Evolutionary conservation across 2,797 vertebrate genomes (phyloP).

Genomic region (Percopsis omiscomaycus): DNA sequence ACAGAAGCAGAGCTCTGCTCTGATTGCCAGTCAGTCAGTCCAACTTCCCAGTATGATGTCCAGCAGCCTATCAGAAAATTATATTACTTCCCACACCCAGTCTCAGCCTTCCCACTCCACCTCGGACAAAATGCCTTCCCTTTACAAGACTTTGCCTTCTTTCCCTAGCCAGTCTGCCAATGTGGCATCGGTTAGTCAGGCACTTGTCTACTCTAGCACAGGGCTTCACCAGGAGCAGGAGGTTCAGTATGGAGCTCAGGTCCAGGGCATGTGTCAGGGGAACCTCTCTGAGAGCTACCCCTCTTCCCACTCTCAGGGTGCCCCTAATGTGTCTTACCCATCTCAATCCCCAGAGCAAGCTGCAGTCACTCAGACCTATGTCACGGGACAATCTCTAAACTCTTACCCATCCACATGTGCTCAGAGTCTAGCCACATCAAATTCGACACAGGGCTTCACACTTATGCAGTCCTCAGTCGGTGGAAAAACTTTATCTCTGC

Average conservation of each 20-base stretch:
- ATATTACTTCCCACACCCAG: slow-evolving; percentile 84
- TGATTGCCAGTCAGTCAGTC: slow-evolving; percentile 91
- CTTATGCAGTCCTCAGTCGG: slow-evolving; percentile 84
- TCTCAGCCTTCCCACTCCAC: slow-evolving; percentile 84
- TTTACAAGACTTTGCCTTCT: slow-evolving; percentile 88
- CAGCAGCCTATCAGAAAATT: slow-evolving; percentile 88
- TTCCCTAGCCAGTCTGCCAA: slow-evolving; percentile 87
- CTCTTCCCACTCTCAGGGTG: slow-evolving; percentile 89
- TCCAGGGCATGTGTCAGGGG: slow-evolving; percentile 86
- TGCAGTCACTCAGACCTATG: slow-evolving; percentile 87
- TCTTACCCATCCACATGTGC: slow-evolving; percentile 84
- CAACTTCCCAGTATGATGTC: slow-evolving; percentile 90
- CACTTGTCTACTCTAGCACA: slow-evolving; percentile 84
- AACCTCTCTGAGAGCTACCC: slow-evolving; percentile 88
- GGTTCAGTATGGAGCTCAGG: slow-evolving; percentile 83
- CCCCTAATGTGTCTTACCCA: slow-evolving; percentile 88
- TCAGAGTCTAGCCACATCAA: slow-evolving; percentile 82
- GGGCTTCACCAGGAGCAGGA: slow-evolving; percentile 84
- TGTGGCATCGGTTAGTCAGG: slow-evolving; percentile 84
- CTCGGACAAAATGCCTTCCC: slow-evolving; percentile 86
- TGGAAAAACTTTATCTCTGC: slow-evolving; percentile 83
- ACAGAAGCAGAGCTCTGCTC: slow-evolving; percentile 91
- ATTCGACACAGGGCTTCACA: slow-evolving; percentile 84
- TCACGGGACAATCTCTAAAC: slow-evolving; percentile 85
- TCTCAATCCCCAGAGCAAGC: slow-evolving; percentile 88